Percentiles rank a stretch among this genome's conserved stretches.
Conservation (phyloP, 2,113 vertebrate genomes). For the Synodontis membranacea region DNA sequence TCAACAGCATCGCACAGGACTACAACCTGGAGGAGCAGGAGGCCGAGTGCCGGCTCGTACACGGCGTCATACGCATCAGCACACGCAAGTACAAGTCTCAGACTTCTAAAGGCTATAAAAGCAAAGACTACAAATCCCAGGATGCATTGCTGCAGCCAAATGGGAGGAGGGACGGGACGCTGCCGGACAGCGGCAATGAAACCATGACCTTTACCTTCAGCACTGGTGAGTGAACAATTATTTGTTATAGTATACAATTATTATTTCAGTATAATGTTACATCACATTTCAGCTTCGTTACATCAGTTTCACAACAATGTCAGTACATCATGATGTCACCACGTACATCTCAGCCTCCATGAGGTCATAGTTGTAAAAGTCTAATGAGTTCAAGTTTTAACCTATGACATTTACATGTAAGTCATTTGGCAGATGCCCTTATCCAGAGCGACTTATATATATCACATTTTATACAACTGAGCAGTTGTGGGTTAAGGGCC, state of each 20-base stretch:
- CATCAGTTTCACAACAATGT: not conserved
- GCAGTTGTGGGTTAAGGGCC: too few species aligned
- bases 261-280: not conserved
- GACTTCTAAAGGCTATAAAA: slow-evolving; percentile 58
- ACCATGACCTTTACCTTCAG: slow-evolving; percentile 87
- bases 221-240: slow-evolving; percentile 83
- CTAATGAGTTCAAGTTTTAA: not conserved
- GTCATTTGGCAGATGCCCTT: too few species aligned
- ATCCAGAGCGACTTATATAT: too few species aligned
- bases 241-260: too few species aligned
- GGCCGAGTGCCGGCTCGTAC: slow-evolving; percentile 92
- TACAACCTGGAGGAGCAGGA: slow-evolving; percentile 97
- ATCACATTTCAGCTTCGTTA: not conserved
- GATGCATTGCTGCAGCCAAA: slow-evolving; percentile 66
- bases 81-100: slow-evolving; percentile 80
- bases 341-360: not conserved
- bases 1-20: slow-evolving; percentile 96
- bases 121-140: slow-evolving; percentile 61
- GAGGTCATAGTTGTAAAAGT: not conserved
- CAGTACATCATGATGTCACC: too few species aligned
- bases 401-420: too few species aligned
- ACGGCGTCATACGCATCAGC: slow-evolving; percentile 96
- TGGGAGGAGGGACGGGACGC: slow-evolving; percentile 70
- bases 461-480: too few species aligned
- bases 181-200: slow-evolving; percentile 88